These are phyloP conservation scores for Panorpa germanica DNA, from an alignment of 2,888 invertebrate genomes.

Conservation along the genomic window DNA sequence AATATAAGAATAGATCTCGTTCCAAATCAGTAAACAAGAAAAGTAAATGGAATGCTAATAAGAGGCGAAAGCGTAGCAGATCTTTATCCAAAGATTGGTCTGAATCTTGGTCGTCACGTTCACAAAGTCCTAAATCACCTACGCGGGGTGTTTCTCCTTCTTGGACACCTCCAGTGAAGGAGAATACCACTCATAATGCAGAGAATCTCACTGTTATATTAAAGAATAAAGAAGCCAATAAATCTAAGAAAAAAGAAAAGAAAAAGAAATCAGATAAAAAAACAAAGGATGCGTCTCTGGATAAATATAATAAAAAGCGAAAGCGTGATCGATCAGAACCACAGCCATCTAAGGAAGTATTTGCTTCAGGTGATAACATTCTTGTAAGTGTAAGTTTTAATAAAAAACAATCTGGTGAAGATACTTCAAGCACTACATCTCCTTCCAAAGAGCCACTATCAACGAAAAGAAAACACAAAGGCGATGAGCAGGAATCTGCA, in stretches of 20 bases:
- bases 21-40: no score
- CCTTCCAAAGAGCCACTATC: conserved; percentile 17
- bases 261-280: conserved; percentile 25
- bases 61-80: no score
- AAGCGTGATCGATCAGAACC: conserved; percentile 17
- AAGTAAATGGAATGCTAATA: no score
- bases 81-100: conserved; percentile 10
- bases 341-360: conserved; percentile 69
- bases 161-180: conserved; percentile 41
- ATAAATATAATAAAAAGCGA: conserved; percentile 19
- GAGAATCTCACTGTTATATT: conserved; percentile 38
- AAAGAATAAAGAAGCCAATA: conserved; percentile 31
- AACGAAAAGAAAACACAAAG: conserved; percentile 22
- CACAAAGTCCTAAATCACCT: conserved; percentile 12
- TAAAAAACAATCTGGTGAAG: conserved; percentile 32
- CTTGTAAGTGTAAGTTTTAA: conserved; percentile 84
- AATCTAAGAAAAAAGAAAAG: conserved; percentile 27
- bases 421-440: conserved; percentile 18
- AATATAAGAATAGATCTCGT: no score
- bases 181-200: conserved; percentile 23
- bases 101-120: conserved; percentile 32
- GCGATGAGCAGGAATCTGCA: conserved; percentile 20
- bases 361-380: conserved; percentile 84
- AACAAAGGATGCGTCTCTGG: conserved; percentile 16
- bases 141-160: conserved; percentile 21